phyloP scores from a whole-genome alignment of 2,797 vertebrate genomes.

The Fistularia tabacaria region DNA sequence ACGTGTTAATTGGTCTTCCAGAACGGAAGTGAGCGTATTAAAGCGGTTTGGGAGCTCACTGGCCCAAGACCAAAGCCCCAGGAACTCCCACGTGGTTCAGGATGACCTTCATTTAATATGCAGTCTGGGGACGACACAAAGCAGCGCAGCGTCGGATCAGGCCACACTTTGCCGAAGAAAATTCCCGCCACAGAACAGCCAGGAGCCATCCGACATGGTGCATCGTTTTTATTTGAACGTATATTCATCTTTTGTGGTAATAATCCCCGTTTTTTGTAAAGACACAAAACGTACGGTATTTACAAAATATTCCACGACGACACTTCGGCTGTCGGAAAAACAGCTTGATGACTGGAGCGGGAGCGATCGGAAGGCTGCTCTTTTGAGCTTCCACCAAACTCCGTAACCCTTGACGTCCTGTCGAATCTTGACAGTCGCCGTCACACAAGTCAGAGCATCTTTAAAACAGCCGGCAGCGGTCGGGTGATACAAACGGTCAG shows the following conservation, averaged over 20 bases:
- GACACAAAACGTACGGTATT: slow-evolving; percentile 61
- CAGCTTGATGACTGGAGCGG: slow-evolving; percentile 1
- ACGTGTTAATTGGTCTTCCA: slow-evolving; percentile 67
- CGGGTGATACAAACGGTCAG: too few species aligned
- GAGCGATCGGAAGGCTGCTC: too few species aligned
- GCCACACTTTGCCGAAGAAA: too few species aligned
- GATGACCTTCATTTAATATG: slow-evolving; percentile 62
- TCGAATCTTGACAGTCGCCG: too few species aligned
- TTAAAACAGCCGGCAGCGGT: too few species aligned
- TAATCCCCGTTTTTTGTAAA: slow-evolving; percentile 38
- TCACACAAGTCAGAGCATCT: too few species aligned
- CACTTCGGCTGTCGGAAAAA: slow-evolving; percentile 29
- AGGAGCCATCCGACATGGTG: slow-evolving; percentile 41
- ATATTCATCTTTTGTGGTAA: slow-evolving; percentile 56
- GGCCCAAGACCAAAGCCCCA: slow-evolving; percentile 48
- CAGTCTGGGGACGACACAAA: slow-evolving; percentile 30
- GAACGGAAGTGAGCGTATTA: slow-evolving; percentile 49
- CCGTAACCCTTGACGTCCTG: too few species aligned
- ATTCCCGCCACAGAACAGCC: slow-evolving; percentile 28
- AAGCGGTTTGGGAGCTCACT: slow-evolving; percentile 41
- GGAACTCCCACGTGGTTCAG: slow-evolving; percentile 54
- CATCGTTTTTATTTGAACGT: slow-evolving; percentile 70
- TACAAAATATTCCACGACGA: slow-evolving; percentile 55
- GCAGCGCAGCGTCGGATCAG: too few species aligned
- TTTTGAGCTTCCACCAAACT: too few species aligned